Evolutionary conservation across 2,797 vertebrate species (phyloP).

Genomic region (Loriculus beryllinus): DNA sequence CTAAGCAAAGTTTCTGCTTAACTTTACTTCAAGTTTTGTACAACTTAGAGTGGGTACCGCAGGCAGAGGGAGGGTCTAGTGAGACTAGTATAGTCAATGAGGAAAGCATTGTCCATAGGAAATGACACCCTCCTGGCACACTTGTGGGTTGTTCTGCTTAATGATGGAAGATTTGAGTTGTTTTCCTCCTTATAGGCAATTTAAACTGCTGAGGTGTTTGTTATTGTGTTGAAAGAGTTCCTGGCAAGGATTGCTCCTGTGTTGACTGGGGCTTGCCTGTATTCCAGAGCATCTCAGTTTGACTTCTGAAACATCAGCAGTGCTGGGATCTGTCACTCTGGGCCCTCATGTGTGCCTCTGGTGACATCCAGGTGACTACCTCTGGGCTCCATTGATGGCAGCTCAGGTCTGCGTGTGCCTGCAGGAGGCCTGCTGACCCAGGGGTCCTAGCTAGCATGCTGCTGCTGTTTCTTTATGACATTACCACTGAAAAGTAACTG

Average conservation of each 20-base stretch:
- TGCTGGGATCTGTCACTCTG: neutral
- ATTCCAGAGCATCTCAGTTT: neutral
- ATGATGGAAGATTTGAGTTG: neutral
- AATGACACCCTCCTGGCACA: neutral
- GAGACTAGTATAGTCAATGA: accelerated
- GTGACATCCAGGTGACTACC: neutral
- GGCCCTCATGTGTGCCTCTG: neutral
- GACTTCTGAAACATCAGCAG: accelerated
- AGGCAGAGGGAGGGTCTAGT: accelerated
- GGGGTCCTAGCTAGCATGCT: accelerated
- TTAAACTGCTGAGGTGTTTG: neutral
- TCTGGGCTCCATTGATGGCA: neutral
- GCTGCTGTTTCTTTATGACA: accelerated
- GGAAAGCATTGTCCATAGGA: neutral
- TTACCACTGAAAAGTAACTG: neutral
- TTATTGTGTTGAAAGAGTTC: neutral
- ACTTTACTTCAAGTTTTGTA: neutral
- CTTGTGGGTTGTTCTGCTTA: neutral
- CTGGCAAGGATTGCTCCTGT: neutral
- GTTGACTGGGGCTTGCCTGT: neutral
- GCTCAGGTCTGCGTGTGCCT: neutral
- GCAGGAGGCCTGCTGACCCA: neutral
- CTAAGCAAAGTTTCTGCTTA: neutral
- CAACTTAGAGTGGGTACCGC: neutral
- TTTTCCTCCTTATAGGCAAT: neutral